Evolutionary conservation across 2,113 vertebrate genomes (phyloP), one percentile per base, ranked within the genome.

Genomic region (Ammodytes dubius): DNA sequence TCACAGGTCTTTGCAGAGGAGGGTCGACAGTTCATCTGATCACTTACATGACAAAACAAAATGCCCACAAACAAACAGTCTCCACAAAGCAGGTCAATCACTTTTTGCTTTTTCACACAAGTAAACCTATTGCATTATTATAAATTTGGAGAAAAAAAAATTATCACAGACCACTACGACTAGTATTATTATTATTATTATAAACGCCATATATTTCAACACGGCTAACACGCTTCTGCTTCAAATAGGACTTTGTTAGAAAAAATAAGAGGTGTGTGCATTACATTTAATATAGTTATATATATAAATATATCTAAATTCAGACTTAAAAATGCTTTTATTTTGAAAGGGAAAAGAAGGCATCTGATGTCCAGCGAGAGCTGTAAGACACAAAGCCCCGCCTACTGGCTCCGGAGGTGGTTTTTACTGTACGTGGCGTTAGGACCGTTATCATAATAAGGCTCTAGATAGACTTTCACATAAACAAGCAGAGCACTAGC

Each of bases 281-380:
- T 96, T 70, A 85, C 73, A 77, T 87, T 27, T 69, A 89, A 90
- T 95, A 93, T 61, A 27, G 27, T 83, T 91, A 93, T 90, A 94
- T 93, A 95, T 97, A 96, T 96, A 97, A 96, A 96, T 96, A 96
- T 93, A 92, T 67, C 89, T 93, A 92, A 91, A 91, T 79, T 95
- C 94, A 90, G 76, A 91, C 67, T 93, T 93, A 95, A 96, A 96
- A 97, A 97, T 93, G 66, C 58, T 95, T 95, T 85, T 15, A 37
- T 53, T 60, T 60, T 45, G 3, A 27, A 27, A 27, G 9, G 66
- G 77, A 71, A 72, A 42, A 77, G 73, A 91, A 91, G 88, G 81
- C 83, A 86, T 90, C 84, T 27, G 67, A 78, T 85, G 73, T 84
- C 75, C 81, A 72, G 81, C 77, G 42, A 72, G 81, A 74, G 42